Evolutionary conservation across 2,888 invertebrate species (phyloP).

Genomic region (Drosophila flavopinicola): DNA sequence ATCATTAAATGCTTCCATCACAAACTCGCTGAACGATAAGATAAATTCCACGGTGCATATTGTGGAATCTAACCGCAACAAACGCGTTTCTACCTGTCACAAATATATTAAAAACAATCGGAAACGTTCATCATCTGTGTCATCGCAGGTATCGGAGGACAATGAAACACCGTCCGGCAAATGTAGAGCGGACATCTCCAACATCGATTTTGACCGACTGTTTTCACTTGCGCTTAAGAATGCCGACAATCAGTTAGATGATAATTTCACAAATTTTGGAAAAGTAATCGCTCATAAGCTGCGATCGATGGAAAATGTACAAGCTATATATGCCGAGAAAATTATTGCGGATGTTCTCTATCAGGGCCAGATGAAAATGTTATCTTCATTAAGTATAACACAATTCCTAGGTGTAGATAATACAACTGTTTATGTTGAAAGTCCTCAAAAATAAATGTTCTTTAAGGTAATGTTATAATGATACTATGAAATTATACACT

Average conservation of each 20-base stretch:
- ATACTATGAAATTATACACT: conserved; percentile 45
- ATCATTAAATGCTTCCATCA: conserved; percentile 44
- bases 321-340: conserved; percentile 83
- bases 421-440: conserved; percentile 67
- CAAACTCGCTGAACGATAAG: conserved; percentile 29
- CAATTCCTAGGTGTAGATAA: conserved; percentile 71
- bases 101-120: conserved; percentile 48
- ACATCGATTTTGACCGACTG: conserved; percentile 81
- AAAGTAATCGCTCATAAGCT: conserved; percentile 83
- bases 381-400: conserved; percentile 74
- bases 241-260: conserved; percentile 77
- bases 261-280: conserved; percentile 82
- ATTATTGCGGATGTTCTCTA: conserved; percentile 83
- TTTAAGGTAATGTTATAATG: conserved; percentile 29
- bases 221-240: conserved; percentile 81
- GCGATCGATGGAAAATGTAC: conserved; percentile 81
- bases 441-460: conserved; percentile 65
- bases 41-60: conserved; percentile 27
- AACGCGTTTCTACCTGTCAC: conserved; percentile 23
- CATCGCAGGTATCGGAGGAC: conserved; percentile 74
- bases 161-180: conserved; percentile 71
- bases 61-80: conserved; percentile 29
- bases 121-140: conserved; percentile 76
- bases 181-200: conserved; percentile 80
- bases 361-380: conserved; percentile 84